These are phyloP conservation scores for Holacanthella duospinosa DNA, from an alignment of 2,888 invertebrate genomes.

Conservation along the genomic window DNA sequence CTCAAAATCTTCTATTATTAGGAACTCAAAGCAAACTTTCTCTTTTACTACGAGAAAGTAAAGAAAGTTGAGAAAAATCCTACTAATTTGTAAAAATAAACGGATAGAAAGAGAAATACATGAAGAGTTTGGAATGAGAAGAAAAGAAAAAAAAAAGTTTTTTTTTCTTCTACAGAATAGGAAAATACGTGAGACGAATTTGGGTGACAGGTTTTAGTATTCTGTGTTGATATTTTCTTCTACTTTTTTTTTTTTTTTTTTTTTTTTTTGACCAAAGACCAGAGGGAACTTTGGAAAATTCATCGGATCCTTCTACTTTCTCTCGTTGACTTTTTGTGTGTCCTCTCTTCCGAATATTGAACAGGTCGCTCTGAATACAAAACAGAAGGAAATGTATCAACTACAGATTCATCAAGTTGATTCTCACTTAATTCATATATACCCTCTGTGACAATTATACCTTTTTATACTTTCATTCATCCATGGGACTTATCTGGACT, in stretches of 20 bases:
- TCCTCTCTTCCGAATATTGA: slow-evolving; percentile 23
- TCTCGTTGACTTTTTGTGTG: slow-evolving; percentile 23
- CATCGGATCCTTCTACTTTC: not conserved
- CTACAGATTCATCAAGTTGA: too few relatives aligned
- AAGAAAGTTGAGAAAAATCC: slow-evolving; percentile 12
- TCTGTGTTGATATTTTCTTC: slow-evolving; percentile 31
- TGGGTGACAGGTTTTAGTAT: slow-evolving; percentile 38
- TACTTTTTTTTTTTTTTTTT: slow-evolving; percentile 4
- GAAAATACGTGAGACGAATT: slow-evolving; percentile 37
- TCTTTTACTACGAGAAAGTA: slow-evolving; percentile 11
- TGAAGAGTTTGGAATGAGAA: slow-evolving; percentile 13
- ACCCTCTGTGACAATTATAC: too few relatives aligned
- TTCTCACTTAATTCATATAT: too few relatives aligned
- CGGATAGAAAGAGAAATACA: slow-evolving; percentile 26
- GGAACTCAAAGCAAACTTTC: not conserved
- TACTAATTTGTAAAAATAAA: slow-evolving; percentile 38
- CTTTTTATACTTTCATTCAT: too few relatives aligned
- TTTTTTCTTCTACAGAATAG: slow-evolving; percentile 24
- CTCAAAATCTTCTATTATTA: not conserved
- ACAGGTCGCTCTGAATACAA: slow-evolving; percentile 10
- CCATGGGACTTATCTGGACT: too few relatives aligned
- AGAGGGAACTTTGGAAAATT: not conserved
- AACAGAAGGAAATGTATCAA: slow-evolving; percentile 23
- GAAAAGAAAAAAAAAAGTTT: slow-evolving; percentile 18
- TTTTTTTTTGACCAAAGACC: not conserved